Conservation (phyloP, 1,140 invertebrate genomes). For the Aphelinus atriplicis region DNA sequence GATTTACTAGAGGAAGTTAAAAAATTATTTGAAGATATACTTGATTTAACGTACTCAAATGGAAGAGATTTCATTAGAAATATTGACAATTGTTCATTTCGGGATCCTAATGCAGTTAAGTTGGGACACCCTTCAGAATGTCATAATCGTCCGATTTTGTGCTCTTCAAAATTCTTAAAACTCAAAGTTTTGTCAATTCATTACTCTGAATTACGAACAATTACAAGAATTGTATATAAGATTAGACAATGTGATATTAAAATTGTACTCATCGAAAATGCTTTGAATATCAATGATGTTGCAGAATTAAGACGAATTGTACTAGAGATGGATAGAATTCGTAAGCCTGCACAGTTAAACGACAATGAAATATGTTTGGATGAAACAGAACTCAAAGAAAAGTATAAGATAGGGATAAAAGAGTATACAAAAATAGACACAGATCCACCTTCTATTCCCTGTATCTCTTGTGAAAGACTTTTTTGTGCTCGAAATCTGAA, state of each 20-base stretch:
- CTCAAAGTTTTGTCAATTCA: not conserved
- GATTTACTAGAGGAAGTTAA: constrained; percentile 5
- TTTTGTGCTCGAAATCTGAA: not conserved
- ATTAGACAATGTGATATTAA: not conserved
- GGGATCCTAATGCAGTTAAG: not conserved
- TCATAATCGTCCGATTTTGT: not conserved
- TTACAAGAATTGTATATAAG: not conserved
- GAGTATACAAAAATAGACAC: not conserved
- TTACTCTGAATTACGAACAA: constrained; percentile 4
- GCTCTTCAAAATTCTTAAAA: constrained; percentile 4
- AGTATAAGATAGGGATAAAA: not conserved
- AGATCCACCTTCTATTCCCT: constrained; percentile 11
- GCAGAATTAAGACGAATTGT: too few relatives aligned
- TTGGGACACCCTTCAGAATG: constrained; percentile 3
- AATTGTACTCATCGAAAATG: not conserved
- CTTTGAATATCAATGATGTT: not conserved
- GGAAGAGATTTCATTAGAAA: not conserved
- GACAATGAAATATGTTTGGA: not conserved
- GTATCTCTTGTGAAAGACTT: constrained; percentile 17
- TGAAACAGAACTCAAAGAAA: not conserved
- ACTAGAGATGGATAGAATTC: too few relatives aligned
- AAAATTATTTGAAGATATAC: constrained; percentile 11
- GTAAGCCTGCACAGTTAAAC: too few relatives aligned
- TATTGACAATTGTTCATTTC: constrained; percentile 6
- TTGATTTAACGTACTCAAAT: not conserved